Percentiles rank a stretch among this genome's conserved stretches.
Conservation (phyloP, 2,888 invertebrate species). For the Thecocarcelia acutangulata region DNA sequence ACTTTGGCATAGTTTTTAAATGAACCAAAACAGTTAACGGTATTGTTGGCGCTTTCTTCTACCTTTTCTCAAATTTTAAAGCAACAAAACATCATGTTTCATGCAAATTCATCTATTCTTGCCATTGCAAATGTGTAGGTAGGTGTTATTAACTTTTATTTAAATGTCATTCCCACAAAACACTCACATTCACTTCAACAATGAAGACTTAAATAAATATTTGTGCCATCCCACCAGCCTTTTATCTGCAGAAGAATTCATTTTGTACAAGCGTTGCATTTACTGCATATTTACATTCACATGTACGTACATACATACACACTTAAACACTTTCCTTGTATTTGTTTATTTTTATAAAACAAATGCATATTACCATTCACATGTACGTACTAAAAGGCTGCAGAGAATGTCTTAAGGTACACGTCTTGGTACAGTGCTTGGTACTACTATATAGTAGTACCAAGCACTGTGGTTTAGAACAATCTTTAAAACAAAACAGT, state of each 20-base stretch:
- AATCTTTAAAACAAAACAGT: no score
- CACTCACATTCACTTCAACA: conserved; percentile 1
- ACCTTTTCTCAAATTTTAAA: neutral
- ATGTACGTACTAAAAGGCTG: no score
- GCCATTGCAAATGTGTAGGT: conserved; percentile 2
- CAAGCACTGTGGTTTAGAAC: no score
- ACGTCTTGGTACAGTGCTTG: no score
- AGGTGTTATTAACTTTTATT: conserved; percentile 21
- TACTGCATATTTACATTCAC: neutral
- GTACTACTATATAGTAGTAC: no score
- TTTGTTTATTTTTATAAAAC: no score
- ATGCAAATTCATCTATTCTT: conserved; percentile 11
- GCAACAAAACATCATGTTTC: neutral
- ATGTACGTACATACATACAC: neutral
- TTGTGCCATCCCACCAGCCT: conserved; percentile 1
- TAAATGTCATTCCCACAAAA: neutral
- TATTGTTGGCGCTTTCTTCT: neutral
- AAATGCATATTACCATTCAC: no score
- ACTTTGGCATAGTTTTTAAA: no score
- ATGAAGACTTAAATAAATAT: conserved; percentile 34
- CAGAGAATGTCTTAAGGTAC: no score
- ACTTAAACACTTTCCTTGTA: neutral
- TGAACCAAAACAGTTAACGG: no score
- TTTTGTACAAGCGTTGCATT: conserved; percentile 15
- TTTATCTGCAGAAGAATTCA: conserved; percentile 7